Percentiles rank a stretch among this genome's conserved stretches.
Conservation (phyloP, 2,797 vertebrate genomes). For the Apogon talboti region DNA sequence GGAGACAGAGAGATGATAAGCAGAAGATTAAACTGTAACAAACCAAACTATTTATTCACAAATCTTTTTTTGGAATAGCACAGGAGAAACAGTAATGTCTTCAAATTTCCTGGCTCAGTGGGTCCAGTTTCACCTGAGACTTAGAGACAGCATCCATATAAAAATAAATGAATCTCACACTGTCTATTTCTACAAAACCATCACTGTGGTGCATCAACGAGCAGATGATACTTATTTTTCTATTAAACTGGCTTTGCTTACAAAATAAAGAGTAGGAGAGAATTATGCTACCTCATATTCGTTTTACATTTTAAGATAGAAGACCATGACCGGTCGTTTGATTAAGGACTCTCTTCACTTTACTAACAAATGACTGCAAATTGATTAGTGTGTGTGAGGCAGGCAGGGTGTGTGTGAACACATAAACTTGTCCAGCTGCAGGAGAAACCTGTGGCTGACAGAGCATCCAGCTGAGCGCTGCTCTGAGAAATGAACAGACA, state of each 20-base stretch:
- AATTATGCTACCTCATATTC: background rate
- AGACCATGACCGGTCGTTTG: background rate
- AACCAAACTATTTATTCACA: no score
- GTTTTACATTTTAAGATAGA: background rate
- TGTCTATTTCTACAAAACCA: constrained; percentile 2
- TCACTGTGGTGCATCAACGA: background rate
- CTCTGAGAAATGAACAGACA: constrained; percentile 15
- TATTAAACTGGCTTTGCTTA: background rate
- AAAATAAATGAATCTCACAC: constrained; percentile 1
- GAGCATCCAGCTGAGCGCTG: constrained; percentile 26
- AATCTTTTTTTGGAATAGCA: no score
- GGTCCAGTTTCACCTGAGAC: background rate
- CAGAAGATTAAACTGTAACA: no score
- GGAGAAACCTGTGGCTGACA: constrained; percentile 8
- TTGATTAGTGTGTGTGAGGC: background rate
- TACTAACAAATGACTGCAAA: constrained; percentile 2
- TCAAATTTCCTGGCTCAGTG: background rate
- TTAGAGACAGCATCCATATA: background rate
- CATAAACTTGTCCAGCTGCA: constrained; percentile 26
- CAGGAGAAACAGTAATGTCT: background rate
- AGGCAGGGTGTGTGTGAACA: background rate
- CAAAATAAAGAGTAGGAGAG: background rate
- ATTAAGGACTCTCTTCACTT: constrained; percentile 1
- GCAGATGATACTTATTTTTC: no score
- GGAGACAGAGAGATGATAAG: no score